Evolutionary conservation across 2,113 vertebrate genomes (phyloP), one percentile per base, ranked within the genome.

Genomic region (Porphyrio hochstetteri): DNA sequence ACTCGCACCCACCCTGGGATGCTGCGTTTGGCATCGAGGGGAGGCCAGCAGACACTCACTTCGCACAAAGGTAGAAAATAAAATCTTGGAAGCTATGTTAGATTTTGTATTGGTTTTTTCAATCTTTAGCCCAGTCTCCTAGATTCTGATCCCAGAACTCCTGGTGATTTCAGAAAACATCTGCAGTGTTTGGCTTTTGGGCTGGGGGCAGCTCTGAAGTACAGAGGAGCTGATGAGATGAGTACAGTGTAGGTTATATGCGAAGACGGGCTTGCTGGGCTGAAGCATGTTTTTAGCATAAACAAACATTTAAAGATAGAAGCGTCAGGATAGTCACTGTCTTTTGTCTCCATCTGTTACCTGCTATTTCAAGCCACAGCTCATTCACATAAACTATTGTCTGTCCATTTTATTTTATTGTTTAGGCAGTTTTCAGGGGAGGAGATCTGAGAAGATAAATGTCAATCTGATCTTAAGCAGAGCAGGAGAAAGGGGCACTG

Each of bases 241-340:
- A 40, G 40, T 65, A 68, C 29, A 87, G 76, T 64, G 78, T 93
- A 88, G 94, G 92, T 96, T 89, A 93, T 56, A 46, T 1, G 13
- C 90, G 88, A 84, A 82, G 88, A 74, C 80, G 77, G 24, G 74
- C 67, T 65, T 42, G 70, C 68, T 75, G 55, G 83, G 89, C 91
- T 90, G 88, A 76, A 87, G 77, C 55, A 12, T 97, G 96, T 96
- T 97, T 97, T 96, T 95, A 95, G 96, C 86, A 74, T 96, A 97
- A 97, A 95, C 93, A 95, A 95, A 94, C 87, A 89, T 87, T 86
- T 96, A 97, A 97, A 97, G 93, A 96, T 96, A 96, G 97, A 97
- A 93, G 68, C 46, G 3, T 91, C 52, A 60, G 90, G 65, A 77
- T 72, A 87, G 89, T 93, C 2, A 1, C 82, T 94, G 85, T 95